Base-by-base conservation (phyloP, 2,888 invertebrate genomes). In the Phaonia tiefii region DNA sequence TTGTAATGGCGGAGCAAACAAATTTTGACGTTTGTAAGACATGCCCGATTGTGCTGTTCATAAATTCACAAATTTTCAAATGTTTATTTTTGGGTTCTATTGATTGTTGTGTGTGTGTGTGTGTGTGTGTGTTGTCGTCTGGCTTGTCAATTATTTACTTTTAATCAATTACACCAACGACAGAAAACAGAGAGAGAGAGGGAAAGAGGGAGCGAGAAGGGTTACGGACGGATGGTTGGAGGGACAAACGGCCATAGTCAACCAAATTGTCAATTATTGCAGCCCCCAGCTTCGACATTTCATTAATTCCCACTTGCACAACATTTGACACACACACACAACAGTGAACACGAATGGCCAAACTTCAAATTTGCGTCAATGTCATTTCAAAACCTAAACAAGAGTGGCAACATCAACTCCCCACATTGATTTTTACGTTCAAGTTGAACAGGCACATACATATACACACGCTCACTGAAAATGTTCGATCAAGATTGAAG, bases 361-460 rank as follows among this genome's bases (percentile, higher is more conserved):
- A 60, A 60, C n/a, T 39, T 60, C 60, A 60, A 60, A 76, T 77
- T 75, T 66, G 67, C 77, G 75, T 81, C 77, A 81, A 81, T 81
- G 80, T 77, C 80, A 81, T 67, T 75, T 80, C 71, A 20, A 51
- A 46, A 39, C 54, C 8, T 63, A 76, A 13, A 67, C 17, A 11
- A 51, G 51, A 20, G 67, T 67, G 67, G 54, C 67, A 67, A 67
- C 37, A 51, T 67, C 54, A 20, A 67, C 67, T 67, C 51, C 67
- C 67, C 39, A 39, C 51, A 51, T 39, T 17, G 39, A 51, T 39
- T n/a, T n/a, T n/a, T n/a, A n/a, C n/a, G n/a, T n/a, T n/a, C n/a
- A n/a, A n/a, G n/a, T n/a, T n/a, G n/a, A n/a, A n/a, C n/a, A n/a
- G n/a, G n/a, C n/a, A n/a, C n/a, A n/a, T n/a, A n/a, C n/a, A n/a